phyloP scores from a whole-genome alignment of 1,140 invertebrate genomes.

The Paracyclopina nana region DNA sequence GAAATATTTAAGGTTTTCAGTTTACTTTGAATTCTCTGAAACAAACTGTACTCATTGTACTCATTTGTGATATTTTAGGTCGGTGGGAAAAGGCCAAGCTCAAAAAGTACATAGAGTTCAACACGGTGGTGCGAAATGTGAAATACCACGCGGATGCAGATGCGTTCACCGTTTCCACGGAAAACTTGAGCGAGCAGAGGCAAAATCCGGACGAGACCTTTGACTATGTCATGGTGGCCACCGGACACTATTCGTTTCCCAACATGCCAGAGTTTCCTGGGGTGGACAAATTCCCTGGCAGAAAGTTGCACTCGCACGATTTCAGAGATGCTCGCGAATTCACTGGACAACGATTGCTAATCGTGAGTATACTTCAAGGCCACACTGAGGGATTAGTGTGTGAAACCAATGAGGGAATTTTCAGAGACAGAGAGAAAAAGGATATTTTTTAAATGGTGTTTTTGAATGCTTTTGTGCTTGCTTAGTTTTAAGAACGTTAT shows the following conservation, averaged over 20 bases:
- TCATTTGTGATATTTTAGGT: no score
- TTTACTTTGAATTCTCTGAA: no score
- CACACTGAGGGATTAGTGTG: no score
- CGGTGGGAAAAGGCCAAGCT: conserved; percentile 5
- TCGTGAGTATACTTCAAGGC: no score
- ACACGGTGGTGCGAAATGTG: not conserved
- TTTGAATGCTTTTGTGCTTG: no score
- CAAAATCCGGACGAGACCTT: not conserved
- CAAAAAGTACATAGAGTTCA: not conserved
- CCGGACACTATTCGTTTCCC: conserved; percentile 16
- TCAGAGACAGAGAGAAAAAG: no score
- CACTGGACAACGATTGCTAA: conserved; percentile 12
- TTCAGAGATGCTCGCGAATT: conserved; percentile 17
- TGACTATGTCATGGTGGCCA: conserved; percentile 15
- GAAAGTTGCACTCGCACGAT: conserved; percentile 18
- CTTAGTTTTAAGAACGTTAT: no score
- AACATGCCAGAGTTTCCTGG: conserved; percentile 16
- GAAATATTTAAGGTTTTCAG: no score
- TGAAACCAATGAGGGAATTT: no score
- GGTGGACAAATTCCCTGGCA: conserved; percentile 17
- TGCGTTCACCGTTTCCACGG: not conserved
- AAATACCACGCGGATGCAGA: not conserved
- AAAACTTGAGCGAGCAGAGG: not conserved
- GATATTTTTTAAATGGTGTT: no score
- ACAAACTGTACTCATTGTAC: no score